A percentile compares a stretch with the other conserved stretches of the same genome.
Conservation (phyloP, 1,140 invertebrate species). For the Drosophila insularis region DNA sequence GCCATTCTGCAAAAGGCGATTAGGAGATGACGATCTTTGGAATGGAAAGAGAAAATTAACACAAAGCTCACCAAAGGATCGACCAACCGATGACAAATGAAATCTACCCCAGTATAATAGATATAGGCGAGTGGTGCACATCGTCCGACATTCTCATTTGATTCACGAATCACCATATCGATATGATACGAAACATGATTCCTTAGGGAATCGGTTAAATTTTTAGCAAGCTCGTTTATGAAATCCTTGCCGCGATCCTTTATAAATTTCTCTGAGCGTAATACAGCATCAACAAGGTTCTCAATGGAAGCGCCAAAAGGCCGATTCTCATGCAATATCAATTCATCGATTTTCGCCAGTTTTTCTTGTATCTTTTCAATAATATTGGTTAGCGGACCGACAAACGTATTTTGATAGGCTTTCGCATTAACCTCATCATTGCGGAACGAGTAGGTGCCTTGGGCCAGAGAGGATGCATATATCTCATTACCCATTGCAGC, state of each 20-base stretch:
- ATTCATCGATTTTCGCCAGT: conserved; percentile 85
- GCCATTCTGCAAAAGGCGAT: conserved; percentile 87
- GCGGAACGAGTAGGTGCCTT: conserved; percentile 44
- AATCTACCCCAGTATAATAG: conserved; percentile 89
- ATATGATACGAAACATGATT: conserved; percentile 87
- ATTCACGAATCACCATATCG: conserved; percentile 84
- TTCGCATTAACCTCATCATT: conserved; percentile 85
- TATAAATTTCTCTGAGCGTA: conserved; percentile 87
- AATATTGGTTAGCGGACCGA: conserved; percentile 85
- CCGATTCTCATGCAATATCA: conserved; percentile 86
- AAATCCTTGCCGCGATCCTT: conserved; percentile 86
- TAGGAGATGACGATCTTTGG: background rate
- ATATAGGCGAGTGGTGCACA: conserved; percentile 91
- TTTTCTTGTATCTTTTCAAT: conserved; percentile 84
- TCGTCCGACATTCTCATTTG: conserved; percentile 86
- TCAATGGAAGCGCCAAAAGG: conserved; percentile 88
- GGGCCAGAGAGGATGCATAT: conserved; percentile 19
- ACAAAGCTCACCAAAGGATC: conserved; percentile 90
- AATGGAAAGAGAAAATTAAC: background rate
- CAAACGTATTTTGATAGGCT: conserved; percentile 85
- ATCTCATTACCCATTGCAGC: conserved; percentile 24
- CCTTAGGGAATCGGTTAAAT: conserved; percentile 75
- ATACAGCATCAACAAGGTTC: conserved; percentile 86
- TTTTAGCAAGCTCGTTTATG: conserved; percentile 84
- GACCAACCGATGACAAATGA: conserved; percentile 89